Conservation (phyloP, 1,140 invertebrate species). For the Polypedilum pembai region DNA sequence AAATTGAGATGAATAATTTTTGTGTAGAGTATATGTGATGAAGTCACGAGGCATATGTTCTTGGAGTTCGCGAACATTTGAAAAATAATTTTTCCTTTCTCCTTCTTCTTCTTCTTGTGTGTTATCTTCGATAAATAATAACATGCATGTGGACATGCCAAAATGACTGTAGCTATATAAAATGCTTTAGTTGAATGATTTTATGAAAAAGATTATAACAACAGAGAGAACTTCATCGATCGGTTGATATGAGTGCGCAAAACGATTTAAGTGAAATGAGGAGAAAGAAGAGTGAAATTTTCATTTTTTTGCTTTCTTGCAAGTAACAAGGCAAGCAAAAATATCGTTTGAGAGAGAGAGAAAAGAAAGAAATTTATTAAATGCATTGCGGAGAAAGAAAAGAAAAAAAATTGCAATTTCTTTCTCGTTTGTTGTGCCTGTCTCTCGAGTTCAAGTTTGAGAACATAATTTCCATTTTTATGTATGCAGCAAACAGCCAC, state of each 20-base stretch:
- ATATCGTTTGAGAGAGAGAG: neutral
- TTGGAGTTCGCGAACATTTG: neutral
- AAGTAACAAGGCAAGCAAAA: slow-evolving; percentile 3
- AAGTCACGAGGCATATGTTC: neutral
- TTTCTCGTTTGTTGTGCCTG: neutral
- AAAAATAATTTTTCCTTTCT: neutral
- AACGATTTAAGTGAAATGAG: neutral
- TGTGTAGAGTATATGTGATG: neutral
- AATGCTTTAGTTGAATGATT: neutral
- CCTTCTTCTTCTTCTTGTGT: too few relatives aligned
- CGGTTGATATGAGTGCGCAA: neutral
- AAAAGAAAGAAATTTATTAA: slow-evolving; percentile 13
- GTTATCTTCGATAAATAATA: slow-evolving; percentile 8
- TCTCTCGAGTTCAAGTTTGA: slow-evolving; percentile 23
- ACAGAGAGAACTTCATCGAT: neutral
- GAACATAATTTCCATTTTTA: slow-evolving; percentile 25
- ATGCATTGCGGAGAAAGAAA: neutral
- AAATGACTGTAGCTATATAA: neutral
- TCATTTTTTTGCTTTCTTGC: neutral
- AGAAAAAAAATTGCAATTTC: slow-evolving; percentile 22
- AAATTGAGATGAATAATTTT: neutral
- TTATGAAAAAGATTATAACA: neutral
- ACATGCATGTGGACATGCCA: slow-evolving; percentile 15
- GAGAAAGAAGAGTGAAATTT: slow-evolving; percentile 28
- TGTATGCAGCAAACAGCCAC: neutral